Evolutionary conservation across 2,113 vertebrate species (phyloP).

Genomic region (Crotophaga sulcirostris): DNA sequence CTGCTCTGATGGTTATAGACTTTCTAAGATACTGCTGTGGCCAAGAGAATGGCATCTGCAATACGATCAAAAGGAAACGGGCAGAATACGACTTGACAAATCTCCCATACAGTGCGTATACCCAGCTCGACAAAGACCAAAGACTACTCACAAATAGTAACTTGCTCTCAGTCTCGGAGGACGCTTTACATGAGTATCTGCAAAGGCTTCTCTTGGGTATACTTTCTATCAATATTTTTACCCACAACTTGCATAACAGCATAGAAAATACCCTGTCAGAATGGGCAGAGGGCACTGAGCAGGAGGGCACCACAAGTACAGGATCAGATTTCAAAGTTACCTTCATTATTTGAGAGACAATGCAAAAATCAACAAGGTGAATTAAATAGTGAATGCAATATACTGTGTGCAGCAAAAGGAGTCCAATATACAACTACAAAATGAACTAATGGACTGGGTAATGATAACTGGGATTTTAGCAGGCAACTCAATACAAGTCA

Average conservation of each 20-base stretch:
- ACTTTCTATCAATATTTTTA: not conserved
- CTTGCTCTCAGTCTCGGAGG: not conserved
- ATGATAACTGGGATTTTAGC: not conserved
- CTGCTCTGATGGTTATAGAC: not conserved
- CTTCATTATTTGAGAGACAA: not conserved
- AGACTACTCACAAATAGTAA: not conserved
- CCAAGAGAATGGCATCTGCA: not conserved
- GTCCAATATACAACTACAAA: not conserved
- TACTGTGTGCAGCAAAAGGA: not conserved
- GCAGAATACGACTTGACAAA: not conserved
- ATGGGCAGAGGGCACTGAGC: not conserved
- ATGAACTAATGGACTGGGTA: not conserved
- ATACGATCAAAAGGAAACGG: not conserved
- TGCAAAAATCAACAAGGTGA: not conserved
- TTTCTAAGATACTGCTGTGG: not conserved
- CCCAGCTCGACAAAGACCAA: not conserved
- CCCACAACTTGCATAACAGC: not conserved
- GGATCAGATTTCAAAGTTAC: not conserved
- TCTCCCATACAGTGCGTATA: not conserved
- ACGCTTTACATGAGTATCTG: not conserved
- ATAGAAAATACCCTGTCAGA: not conserved
- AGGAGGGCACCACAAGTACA: not conserved
- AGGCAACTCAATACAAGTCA: not conserved
- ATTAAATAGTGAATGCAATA: not conserved
- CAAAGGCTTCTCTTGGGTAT: not conserved